A percentile compares a stretch with the other conserved stretches of the same genome.
phyloP scores from a whole-genome alignment of 2,888 invertebrate genomes.

The Panzeria rudis region DNA sequence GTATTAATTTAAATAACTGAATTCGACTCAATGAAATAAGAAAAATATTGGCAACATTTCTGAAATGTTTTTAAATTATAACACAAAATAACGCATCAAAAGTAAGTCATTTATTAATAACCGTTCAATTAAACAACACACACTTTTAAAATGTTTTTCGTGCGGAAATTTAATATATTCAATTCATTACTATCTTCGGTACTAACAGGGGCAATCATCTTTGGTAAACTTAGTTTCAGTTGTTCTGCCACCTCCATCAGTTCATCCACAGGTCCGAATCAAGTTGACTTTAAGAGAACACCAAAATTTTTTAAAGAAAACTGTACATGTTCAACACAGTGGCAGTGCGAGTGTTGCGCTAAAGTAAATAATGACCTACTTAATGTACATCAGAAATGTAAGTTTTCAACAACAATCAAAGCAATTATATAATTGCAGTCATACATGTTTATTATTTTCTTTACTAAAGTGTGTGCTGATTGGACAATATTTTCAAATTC shows the following conservation, averaged over 20 bases:
- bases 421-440: not conserved
- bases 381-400: constrained; percentile 68
- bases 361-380: constrained; percentile 66
- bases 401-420: constrained; percentile 32
- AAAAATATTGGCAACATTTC: constrained; percentile 58
- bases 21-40: constrained; percentile 1
- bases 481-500: constrained; percentile 55
- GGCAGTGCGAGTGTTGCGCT: constrained; percentile 69
- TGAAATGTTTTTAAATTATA: constrained; percentile 41
- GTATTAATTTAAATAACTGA: not conserved
- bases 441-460: constrained; percentile 6
- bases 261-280: not conserved
- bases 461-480: constrained; percentile 67
- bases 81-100: constrained; percentile 24
- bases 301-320: constrained; percentile 64
- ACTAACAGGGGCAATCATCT: constrained; percentile 1
- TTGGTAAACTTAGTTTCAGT: not conserved
- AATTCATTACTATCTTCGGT: constrained; percentile 1
- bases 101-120: constrained; percentile 42
- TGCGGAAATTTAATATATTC: constrained; percentile 6
- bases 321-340: constrained; percentile 60
- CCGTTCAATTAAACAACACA: constrained; percentile 36
- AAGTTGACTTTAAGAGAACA: constrained; percentile 26
- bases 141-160: constrained; percentile 41
- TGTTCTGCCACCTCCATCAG: constrained; percentile 11